Conservation (phyloP, 2,797 vertebrate species). For the Phyllotis vaccarum region DNA sequence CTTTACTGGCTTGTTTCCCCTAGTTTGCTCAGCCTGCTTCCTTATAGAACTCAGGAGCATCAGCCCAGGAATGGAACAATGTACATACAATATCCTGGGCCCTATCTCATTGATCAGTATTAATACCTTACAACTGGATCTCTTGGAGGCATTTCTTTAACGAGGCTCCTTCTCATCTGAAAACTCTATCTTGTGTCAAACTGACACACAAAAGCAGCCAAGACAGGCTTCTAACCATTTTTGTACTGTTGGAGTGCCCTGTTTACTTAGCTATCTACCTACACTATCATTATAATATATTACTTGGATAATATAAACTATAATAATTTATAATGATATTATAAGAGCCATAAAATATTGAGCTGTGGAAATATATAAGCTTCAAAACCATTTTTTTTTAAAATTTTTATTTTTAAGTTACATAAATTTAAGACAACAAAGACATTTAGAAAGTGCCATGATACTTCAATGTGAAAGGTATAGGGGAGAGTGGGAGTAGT, state of each 20-base stretch:
- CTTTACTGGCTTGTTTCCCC: background rate
- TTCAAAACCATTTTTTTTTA: background rate
- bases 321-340: background rate
- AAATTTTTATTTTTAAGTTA: conserved; percentile 59
- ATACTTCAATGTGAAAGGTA: background rate
- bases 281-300: background rate
- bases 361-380: background rate
- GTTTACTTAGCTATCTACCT: background rate
- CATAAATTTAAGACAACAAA: conserved; percentile 2
- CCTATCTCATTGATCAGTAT: background rate
- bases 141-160: background rate
- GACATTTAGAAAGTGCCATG: background rate
- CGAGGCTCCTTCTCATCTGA: background rate
- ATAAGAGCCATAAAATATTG: background rate
- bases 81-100: background rate
- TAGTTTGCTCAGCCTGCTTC: background rate
- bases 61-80: background rate
- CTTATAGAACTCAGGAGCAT: background rate
- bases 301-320: background rate
- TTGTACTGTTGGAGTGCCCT: background rate
- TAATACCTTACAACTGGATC: background rate
- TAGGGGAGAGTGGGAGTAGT: background rate
- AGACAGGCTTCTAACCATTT: background rate
- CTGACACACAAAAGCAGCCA: background rate
- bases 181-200: background rate